Base-by-base conservation (phyloP, 2,888 invertebrate genomes). In the Heliothis peltigera region DNA sequence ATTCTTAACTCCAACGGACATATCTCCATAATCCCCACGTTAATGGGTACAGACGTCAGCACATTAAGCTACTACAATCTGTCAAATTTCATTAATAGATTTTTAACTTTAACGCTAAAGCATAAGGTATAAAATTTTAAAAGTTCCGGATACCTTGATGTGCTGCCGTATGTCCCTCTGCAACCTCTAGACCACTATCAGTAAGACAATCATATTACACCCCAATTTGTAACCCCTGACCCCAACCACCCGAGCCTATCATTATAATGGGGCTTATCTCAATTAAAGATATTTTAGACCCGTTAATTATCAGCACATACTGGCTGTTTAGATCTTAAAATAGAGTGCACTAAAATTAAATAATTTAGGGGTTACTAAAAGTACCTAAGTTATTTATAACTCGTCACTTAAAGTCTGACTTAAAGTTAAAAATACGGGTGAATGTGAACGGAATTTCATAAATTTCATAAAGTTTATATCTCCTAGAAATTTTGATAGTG, bases 121-220 rank as follows among this genome's bases (percentile, higher is more conserved):
- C n/a, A n/a, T n/a, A n/a, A n/a, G n/a, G n/a, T n/a, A n/a, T n/a
- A n/a, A n/a, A n/a, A n/a, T n/a, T n/a, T n/a, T n/a, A n/a, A n/a
- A n/a, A n/a, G n/a, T n/a, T n/a, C n/a, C n/a, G n/a, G n/a, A n/a
- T n/a, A n/a, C n/a, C n/a, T n/a, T n/a, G n/a, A n/a, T n/a, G n/a
- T n/a, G n/a, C n/a, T n/a, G n/a, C n/a, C n/a, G n/a, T n/a, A n/a
- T n/a, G n/a, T n/a, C n/a, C n/a, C n/a, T n/a, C n/a, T 39, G 44
- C 57, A 49, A 21, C 43, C 18, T 48, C 76, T 64, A 72, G 68
- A 55, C 22, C 10, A 19, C 43, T 76, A 82, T 80, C 76, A 42
- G 51, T 47, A 73, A 80, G 70, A 72, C 75, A 77, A 83, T 79
- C 78, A 74, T 67, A 83, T 81, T 82, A 73, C 78, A 82, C 83